A percentile compares a stretch with the other conserved stretches of the same genome.
phyloP scores from a whole-genome alignment of 2,797 vertebrate species.

The Chaunax sp. region DNA sequence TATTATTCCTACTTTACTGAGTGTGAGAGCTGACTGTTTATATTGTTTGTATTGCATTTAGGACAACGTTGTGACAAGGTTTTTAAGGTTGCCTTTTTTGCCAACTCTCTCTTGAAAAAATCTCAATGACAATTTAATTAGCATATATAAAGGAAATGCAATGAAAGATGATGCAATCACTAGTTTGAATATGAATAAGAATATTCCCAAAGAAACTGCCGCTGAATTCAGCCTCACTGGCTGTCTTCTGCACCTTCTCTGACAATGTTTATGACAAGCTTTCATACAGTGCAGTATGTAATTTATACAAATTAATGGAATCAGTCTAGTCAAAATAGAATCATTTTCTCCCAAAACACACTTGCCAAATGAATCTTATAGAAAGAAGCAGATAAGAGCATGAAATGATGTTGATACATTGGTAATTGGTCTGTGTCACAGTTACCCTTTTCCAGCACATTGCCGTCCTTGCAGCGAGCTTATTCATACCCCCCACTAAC shows the following conservation, averaged over 20 bases:
- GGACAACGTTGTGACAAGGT: neutral
- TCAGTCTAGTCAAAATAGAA: neutral
- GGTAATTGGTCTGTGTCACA: constrained; percentile 53
- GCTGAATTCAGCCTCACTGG: neutral
- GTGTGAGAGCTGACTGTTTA: neutral
- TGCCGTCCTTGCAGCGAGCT: constrained; percentile 63
- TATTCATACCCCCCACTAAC: constrained; percentile 68
- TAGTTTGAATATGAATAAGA: neutral
- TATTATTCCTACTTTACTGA: neutral
- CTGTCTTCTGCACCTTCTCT: neutral
- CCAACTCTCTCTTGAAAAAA: neutral
- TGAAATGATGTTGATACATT: constrained; percentile 28
- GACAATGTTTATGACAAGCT: neutral
- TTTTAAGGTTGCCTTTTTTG: neutral
- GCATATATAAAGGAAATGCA: neutral
- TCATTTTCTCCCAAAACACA: neutral
- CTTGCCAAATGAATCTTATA: neutral
- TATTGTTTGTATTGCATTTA: neutral
- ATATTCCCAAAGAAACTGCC: neutral
- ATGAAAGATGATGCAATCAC: neutral
- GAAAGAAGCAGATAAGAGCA: constrained; percentile 6
- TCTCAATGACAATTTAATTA: neutral
- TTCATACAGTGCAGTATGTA: neutral
- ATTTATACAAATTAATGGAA: neutral
- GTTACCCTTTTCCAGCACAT: constrained; percentile 64